Conservation (phyloP, 2,797 vertebrate genomes). For the Siniperca obscura region DNA sequence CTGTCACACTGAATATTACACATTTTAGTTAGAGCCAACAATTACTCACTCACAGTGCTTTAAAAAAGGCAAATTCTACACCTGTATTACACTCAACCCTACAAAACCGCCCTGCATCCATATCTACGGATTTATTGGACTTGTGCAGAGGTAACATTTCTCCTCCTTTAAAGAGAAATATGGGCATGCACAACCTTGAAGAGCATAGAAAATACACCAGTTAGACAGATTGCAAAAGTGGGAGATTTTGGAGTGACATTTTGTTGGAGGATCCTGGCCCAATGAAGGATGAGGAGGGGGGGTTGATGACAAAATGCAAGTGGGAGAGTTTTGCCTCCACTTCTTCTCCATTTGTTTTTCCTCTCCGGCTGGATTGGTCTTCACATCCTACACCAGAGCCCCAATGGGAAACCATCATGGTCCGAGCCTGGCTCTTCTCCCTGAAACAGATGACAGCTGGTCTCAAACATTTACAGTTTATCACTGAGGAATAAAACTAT, state of each 20-base stretch:
- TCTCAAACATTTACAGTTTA: slow-evolving; percentile 12
- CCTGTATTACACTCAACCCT: slow-evolving; percentile 18
- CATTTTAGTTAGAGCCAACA: neutral
- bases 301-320: slow-evolving; percentile 19
- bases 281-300: neutral
- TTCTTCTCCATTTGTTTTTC: slow-evolving; percentile 35
- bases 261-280: slow-evolving; percentile 1
- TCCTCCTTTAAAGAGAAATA: slow-evolving; percentile 29
- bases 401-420: slow-evolving; percentile 33
- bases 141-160: slow-evolving; percentile 40
- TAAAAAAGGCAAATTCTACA: slow-evolving; percentile 50
- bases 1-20: slow-evolving; percentile 18
- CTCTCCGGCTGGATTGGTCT: slow-evolving; percentile 29
- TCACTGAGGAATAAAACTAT: neutral
- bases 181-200: neutral
- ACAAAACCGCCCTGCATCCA: slow-evolving; percentile 5
- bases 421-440: slow-evolving; percentile 27
- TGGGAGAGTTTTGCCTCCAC: slow-evolving; percentile 40
- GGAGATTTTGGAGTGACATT: neutral
- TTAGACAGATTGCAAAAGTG: slow-evolving; percentile 2
- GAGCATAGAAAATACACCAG: slow-evolving; percentile 14
- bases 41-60: slow-evolving; percentile 43
- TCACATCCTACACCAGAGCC: slow-evolving; percentile 32
- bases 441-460: slow-evolving; percentile 57
- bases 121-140: neutral